Conservation (phyloP, 2,888 invertebrate species). For the Drosophila borealis region DNA sequence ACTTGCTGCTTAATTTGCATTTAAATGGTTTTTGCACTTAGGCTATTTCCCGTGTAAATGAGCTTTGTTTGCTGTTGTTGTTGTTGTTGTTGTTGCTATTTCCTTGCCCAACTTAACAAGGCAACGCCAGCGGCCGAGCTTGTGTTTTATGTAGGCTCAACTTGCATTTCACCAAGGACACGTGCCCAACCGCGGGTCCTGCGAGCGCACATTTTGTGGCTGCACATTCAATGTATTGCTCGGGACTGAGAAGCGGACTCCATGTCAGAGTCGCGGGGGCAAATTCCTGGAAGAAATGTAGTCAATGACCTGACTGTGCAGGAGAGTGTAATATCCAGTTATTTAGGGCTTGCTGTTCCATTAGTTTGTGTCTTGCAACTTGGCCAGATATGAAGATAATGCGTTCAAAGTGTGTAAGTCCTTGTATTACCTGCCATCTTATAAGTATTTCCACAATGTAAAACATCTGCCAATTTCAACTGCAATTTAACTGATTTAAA, state of each 20-base stretch:
- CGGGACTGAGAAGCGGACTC: slow-evolving; percentile 5
- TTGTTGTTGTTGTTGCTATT: slow-evolving; percentile 20
- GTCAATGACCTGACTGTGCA: slow-evolving; percentile 36
- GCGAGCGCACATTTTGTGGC: slow-evolving; percentile 31
- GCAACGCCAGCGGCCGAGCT: slow-evolving; percentile 41
- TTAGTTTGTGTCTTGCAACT: background rate
- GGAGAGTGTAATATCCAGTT: slow-evolving; percentile 11
- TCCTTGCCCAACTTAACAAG: slow-evolving; percentile 40
- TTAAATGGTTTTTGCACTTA: slow-evolving; percentile 83
- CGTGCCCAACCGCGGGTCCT: slow-evolving; percentile 4
- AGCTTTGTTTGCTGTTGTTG: slow-evolving; percentile 61
- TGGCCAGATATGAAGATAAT: slow-evolving; percentile 5
- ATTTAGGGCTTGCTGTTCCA: background rate
- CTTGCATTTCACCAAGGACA: slow-evolving; percentile 64
- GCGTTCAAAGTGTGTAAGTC: background rate
- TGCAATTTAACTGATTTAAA: background rate
- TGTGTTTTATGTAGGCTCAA: slow-evolving; percentile 56
- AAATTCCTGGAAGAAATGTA: slow-evolving; percentile 20
- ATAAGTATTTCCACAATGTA: background rate
- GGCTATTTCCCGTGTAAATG: slow-evolving; percentile 83
- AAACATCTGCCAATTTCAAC: background rate
- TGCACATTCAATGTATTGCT: slow-evolving; percentile 34
- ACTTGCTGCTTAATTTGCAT: slow-evolving; percentile 83
- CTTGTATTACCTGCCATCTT: background rate
- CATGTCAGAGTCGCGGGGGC: background rate